Conservation (phyloP, 2,888 invertebrate genomes). For the Iselma pallidipennis region DNA sequence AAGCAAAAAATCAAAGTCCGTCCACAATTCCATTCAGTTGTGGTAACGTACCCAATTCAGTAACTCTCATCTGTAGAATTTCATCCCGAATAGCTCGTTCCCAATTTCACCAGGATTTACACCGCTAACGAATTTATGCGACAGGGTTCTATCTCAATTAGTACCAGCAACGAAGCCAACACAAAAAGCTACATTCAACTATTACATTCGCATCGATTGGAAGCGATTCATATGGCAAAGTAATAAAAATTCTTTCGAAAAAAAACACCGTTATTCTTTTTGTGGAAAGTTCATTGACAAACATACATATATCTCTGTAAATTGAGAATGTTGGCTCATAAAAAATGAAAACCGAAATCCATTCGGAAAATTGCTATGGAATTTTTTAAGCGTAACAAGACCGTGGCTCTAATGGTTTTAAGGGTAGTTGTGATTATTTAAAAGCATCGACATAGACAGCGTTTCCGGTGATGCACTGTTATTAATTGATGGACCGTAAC, state of each 20-base stretch:
- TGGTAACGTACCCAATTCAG: neutral
- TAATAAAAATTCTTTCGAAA: neutral
- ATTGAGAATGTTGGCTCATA: too few relatives aligned
- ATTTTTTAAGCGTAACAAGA: too few relatives aligned
- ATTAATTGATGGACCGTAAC: too few relatives aligned
- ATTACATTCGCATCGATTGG: neutral
- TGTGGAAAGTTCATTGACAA: too few relatives aligned
- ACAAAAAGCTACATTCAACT: neutral
- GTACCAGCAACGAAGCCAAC: neutral
- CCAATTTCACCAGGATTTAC: neutral
- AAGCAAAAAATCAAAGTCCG: neutral
- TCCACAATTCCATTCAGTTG: neutral
- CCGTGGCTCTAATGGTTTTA: too few relatives aligned
- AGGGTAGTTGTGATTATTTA: too few relatives aligned
- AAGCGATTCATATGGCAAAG: neutral
- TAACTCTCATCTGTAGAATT: neutral
- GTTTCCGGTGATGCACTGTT: too few relatives aligned
- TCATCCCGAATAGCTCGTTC: neutral
- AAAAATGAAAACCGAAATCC: too few relatives aligned
- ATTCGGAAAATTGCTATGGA: too few relatives aligned
- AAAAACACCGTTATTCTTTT: too few relatives aligned
- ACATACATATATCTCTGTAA: too few relatives aligned
- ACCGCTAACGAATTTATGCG: conserved; percentile 2
- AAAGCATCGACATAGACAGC: too few relatives aligned
- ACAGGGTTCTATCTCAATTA: neutral